Percentiles rank a stretch among this genome's conserved stretches.
phyloP scores from a whole-genome alignment of 1,140 invertebrate genomes.

The Drosophila truncata region DNA sequence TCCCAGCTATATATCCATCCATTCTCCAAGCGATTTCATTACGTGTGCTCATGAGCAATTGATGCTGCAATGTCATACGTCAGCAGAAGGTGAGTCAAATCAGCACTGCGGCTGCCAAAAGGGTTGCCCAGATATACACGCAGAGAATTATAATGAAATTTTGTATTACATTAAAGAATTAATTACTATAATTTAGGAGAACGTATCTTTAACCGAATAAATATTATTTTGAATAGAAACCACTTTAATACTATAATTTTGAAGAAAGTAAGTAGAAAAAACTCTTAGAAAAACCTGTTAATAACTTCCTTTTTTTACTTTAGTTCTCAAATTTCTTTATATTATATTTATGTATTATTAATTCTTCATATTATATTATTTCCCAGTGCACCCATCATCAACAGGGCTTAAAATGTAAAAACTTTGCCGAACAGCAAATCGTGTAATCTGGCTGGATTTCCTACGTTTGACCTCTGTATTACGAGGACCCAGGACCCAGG shows the following conservation, averaged over 20 bases:
- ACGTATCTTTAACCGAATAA: neutral
- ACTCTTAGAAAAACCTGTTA: too few relatives aligned
- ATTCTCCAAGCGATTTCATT: constrained; percentile 67
- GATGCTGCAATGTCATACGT: constrained; percentile 83
- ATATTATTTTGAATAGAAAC: too few relatives aligned
- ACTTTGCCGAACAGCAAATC: constrained; percentile 25
- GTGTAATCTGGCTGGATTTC: constrained; percentile 36
- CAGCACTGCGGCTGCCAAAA: constrained; percentile 29
- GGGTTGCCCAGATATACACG: constrained; percentile 49
- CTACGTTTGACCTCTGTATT: constrained; percentile 15
- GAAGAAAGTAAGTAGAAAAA: neutral
- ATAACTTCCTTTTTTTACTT: too few relatives aligned
- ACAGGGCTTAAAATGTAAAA: constrained; percentile 27
- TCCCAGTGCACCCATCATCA: constrained; percentile 20
- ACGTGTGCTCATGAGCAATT: constrained; percentile 77
- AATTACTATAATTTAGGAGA: neutral
- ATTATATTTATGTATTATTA: too few relatives aligned
- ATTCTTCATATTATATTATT: neutral
- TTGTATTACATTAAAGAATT: neutral
- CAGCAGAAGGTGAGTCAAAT: constrained; percentile 79
- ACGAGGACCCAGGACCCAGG: neutral
- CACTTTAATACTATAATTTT: neutral
- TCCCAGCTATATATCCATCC: constrained; percentile 1
- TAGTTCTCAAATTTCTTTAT: too few relatives aligned
- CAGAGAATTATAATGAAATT: neutral